phyloP scores from a whole-genome alignment of 1,140 invertebrate species.

The Ostrea edulis region DNA sequence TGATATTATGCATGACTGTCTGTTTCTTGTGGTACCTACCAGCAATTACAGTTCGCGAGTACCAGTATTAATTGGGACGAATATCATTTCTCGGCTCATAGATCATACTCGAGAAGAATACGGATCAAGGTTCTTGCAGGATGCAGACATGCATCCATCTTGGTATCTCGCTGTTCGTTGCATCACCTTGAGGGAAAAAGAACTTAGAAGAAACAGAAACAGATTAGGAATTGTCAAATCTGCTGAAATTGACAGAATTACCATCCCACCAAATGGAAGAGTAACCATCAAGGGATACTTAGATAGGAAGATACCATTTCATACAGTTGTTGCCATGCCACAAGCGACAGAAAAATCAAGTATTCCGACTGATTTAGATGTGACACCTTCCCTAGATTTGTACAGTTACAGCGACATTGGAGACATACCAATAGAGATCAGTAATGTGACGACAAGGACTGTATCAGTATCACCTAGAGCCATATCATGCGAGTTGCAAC shows the following conservation, averaged over 20 bases:
- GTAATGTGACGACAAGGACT: constrained; percentile 37
- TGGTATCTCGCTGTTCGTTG: constrained; percentile 38
- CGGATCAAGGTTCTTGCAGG: constrained; percentile 41
- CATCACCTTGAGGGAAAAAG: constrained; percentile 29
- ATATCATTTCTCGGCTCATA: too few relatives aligned
- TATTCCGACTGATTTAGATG: too few relatives aligned
- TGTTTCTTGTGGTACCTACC: constrained; percentile 11
- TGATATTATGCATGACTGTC: neutral
- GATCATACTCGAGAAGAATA: neutral
- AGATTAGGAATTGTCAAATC: constrained; percentile 26
- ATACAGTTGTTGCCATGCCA: constrained; percentile 8
- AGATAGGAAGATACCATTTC: constrained; percentile 36
- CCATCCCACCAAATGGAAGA: constrained; percentile 37
- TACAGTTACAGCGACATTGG: too few relatives aligned
- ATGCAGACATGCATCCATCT: too few relatives aligned
- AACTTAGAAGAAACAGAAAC: neutral
- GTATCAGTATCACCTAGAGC: constrained; percentile 1
- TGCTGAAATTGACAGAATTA: constrained; percentile 32
- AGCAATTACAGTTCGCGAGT: constrained; percentile 22
- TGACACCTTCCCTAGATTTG: too few relatives aligned
- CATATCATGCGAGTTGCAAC: constrained; percentile 21
- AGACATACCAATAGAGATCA: neutral
- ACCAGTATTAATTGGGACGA: constrained; percentile 39
- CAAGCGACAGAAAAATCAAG: too few relatives aligned
- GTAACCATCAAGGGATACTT: neutral